Evolutionary conservation across 1,140 invertebrate genomes (phyloP).

Genomic region (Papilio polyxenes): DNA sequence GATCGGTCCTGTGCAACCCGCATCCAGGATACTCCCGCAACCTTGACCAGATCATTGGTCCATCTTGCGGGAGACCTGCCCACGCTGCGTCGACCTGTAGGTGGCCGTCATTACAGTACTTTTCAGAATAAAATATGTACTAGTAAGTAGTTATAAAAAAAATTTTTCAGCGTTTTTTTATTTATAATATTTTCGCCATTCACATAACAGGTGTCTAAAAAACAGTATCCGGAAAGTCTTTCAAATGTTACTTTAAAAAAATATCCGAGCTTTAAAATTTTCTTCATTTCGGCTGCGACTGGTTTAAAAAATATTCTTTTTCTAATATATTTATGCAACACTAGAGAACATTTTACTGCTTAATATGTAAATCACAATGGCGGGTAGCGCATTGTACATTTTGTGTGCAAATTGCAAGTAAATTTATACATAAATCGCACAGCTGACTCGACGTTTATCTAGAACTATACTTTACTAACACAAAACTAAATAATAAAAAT

Average conservation of each 20-base stretch:
- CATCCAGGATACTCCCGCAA: no score
- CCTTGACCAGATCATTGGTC: no score
- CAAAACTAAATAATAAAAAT: background rate
- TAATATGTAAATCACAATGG: constrained; percentile 17
- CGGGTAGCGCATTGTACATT: constrained; percentile 14
- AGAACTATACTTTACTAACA: background rate
- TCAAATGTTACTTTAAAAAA: background rate
- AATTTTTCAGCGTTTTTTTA: no score
- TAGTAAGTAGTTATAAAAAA: no score
- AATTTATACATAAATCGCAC: background rate
- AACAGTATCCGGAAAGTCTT: no score
- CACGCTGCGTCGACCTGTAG: no score
- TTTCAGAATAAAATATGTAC: no score
- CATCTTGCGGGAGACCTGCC: no score
- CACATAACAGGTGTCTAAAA: no score
- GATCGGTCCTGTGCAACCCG: no score
- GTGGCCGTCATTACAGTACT: no score
- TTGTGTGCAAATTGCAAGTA: constrained; percentile 19
- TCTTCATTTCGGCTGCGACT: background rate
- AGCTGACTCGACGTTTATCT: background rate
- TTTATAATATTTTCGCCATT: no score
- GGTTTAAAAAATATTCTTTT: background rate
- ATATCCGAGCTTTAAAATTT: background rate
- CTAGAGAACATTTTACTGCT: background rate
- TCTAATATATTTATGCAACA: constrained; percentile 3